Evolutionary conservation across 2,797 vertebrate species (phyloP).

Genomic region (Steatocranus sp.): DNA sequence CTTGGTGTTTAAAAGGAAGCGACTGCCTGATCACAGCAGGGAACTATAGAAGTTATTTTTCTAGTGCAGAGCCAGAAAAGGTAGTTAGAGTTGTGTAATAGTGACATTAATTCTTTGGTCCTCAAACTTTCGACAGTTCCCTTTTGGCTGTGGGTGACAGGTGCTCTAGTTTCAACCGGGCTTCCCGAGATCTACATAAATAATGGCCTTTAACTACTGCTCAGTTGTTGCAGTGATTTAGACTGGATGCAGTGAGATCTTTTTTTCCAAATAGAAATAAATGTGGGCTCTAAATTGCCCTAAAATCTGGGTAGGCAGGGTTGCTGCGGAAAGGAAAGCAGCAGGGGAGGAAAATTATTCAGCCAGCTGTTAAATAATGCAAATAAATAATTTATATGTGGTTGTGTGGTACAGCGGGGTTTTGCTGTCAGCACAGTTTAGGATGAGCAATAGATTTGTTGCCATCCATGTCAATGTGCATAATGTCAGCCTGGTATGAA

Average conservation of each 20-base stretch:
- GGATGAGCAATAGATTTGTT: neutral
- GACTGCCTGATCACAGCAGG: neutral
- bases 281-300: neutral
- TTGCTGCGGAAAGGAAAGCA: neutral
- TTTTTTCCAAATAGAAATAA: neutral
- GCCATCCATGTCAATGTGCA: neutral
- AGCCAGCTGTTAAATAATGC: neutral
- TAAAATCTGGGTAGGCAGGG: neutral
- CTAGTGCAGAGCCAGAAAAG: neutral
- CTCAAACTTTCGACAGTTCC: neutral
- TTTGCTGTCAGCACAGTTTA: neutral
- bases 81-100: neutral
- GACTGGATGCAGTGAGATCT: neutral
- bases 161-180: constrained; percentile 13
- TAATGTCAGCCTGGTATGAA: neutral
- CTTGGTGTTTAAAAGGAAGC: neutral
- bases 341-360: neutral
- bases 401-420: neutral
- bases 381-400: neutral
- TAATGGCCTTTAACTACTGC: constrained; percentile 37
- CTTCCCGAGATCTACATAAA: constrained; percentile 33
- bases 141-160: neutral
- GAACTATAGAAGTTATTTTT: neutral
- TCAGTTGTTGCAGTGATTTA: constrained; percentile 43
- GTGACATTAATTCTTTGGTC: neutral